A percentile compares a stretch with the other conserved stretches of the same genome.
These are phyloP conservation scores for Hoplodrina ambigua DNA, from an alignment of 2,888 invertebrate species.

Conservation along the genomic window DNA sequence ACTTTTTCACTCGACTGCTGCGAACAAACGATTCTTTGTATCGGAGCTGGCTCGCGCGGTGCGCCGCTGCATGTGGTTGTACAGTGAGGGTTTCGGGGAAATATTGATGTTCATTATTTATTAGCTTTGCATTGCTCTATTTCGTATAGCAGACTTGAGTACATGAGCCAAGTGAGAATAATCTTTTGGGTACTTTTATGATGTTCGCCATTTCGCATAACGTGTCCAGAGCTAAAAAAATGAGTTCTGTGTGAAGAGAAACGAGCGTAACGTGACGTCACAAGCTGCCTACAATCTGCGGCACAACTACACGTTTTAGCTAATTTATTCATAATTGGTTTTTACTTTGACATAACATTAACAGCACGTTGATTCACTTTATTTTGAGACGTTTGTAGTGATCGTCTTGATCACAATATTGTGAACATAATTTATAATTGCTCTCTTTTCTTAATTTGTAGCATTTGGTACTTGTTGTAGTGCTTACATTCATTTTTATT, in stretches of 20 bases:
- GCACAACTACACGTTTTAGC: not conserved
- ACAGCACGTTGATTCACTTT: too few relatives aligned
- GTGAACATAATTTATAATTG: too few relatives aligned
- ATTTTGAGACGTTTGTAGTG: too few relatives aligned
- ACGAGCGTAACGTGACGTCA: constrained; percentile 3
- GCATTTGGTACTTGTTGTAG: too few relatives aligned
- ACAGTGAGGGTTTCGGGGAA: too few relatives aligned
- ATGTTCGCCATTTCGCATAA: constrained; percentile 9
- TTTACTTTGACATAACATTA: too few relatives aligned
- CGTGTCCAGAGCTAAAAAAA: constrained; percentile 22
- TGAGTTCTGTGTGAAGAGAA: constrained; percentile 23
- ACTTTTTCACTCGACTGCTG: constrained; percentile 4
- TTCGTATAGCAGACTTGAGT: not conserved
- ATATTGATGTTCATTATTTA: not conserved
- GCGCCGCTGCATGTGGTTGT: not conserved
- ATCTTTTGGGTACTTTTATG: constrained; percentile 21
- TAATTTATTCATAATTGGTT: too few relatives aligned
- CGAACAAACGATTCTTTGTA: not conserved
- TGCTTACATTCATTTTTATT: too few relatives aligned
- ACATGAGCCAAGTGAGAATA: constrained; percentile 1
- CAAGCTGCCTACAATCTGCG: constrained; percentile 6
- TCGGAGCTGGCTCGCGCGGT: not conserved
- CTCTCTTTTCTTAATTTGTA: too few relatives aligned
- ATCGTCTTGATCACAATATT: too few relatives aligned
- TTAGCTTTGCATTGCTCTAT: not conserved